Conservation (phyloP, 2,113 vertebrate species). For the Hyaena hyaena region DNA sequence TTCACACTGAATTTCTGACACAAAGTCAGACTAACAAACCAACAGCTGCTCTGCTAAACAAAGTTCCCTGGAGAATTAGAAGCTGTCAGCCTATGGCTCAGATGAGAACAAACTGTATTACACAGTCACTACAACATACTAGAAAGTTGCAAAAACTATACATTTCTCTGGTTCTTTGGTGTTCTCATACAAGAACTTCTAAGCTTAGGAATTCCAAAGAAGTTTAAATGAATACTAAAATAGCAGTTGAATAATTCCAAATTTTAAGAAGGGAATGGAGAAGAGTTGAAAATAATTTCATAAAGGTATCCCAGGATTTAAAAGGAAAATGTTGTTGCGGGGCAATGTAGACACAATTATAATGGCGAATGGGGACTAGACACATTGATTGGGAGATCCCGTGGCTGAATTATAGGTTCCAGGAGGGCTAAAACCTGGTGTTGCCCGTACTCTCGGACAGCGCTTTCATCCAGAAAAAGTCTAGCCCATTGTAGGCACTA, state of each 20-base stretch:
- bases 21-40: background rate
- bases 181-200: background rate
- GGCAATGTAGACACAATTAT: background rate
- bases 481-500: background rate
- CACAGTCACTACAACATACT: background rate
- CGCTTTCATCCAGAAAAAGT: background rate
- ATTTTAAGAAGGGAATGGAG: background rate
- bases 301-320: slow-evolving; percentile 53
- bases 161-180: background rate
- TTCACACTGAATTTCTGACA: slow-evolving; percentile 6
- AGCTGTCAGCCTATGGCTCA: background rate
- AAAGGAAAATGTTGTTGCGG: slow-evolving; percentile 63
- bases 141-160: background rate
- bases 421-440: background rate
- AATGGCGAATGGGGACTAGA: background rate
- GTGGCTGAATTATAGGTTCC: background rate
- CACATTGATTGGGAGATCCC: background rate
- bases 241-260: background rate
- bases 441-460: background rate
- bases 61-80: background rate
- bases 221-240: background rate
- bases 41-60: background rate
- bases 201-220: background rate
- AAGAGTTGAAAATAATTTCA: slow-evolving; percentile 58
- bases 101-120: background rate